A percentile compares a stretch with the other conserved stretches of the same genome.
Conservation (phyloP, 2,113 vertebrate species). For the Canis aureus region DNA sequence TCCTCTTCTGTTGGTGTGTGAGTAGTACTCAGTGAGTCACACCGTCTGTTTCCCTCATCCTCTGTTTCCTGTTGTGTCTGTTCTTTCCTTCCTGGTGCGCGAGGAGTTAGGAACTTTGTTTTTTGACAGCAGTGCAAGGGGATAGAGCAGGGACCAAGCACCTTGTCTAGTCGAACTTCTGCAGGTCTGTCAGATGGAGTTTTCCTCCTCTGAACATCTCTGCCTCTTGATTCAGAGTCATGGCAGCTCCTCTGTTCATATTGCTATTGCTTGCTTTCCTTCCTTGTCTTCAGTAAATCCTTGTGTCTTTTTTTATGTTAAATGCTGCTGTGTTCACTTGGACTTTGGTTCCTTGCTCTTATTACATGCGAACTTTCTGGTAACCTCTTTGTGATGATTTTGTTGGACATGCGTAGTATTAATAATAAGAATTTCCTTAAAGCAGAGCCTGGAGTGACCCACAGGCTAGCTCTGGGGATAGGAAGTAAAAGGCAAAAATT, state of each 20-base stretch:
- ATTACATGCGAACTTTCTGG: neutral
- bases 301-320: neutral
- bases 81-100: neutral
- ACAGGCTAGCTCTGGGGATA: neutral
- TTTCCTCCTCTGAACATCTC: neutral
- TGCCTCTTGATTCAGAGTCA: neutral
- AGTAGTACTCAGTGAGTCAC: neutral
- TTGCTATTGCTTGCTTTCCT: neutral
- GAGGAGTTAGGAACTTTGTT: neutral
- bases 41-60: neutral
- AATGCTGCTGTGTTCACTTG: neutral
- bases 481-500: neutral
- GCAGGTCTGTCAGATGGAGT: neutral
- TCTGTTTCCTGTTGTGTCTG: neutral
- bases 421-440: neutral
- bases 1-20: neutral
- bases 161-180: neutral
- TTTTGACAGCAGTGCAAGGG: neutral
- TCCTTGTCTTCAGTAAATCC: neutral
- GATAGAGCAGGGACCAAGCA: neutral
- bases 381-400: neutral
- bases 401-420: neutral
- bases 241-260: neutral
- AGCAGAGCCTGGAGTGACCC: neutral
- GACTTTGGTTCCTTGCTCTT: slow-evolving; percentile 8